Conservation (phyloP, 2,113 vertebrate genomes). For the Alouatta palliata region DNA sequence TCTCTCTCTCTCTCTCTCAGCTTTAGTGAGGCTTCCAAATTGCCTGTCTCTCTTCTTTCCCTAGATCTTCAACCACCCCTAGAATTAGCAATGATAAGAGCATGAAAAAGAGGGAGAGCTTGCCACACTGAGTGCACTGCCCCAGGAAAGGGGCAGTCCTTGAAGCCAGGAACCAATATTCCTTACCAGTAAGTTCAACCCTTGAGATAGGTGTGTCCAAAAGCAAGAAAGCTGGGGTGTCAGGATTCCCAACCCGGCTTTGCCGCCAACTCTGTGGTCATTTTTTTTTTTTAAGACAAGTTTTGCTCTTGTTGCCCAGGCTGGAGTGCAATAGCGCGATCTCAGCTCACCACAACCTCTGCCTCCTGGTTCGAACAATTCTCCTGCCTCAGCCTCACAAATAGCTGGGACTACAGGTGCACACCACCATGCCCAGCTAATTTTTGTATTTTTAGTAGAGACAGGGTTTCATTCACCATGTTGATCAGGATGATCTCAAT, state of each 20-base stretch:
- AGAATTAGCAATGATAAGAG: neutral
- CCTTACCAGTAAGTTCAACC: neutral
- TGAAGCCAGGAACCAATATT: neutral
- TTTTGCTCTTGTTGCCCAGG: too few relatives aligned
- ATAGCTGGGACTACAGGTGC: too few relatives aligned
- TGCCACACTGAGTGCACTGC: neutral
- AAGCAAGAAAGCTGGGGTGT: neutral
- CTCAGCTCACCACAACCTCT: too few relatives aligned
- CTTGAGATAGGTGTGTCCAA: neutral
- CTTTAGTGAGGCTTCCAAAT: neutral
- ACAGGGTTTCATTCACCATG: too few relatives aligned
- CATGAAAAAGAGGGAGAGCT: neutral
- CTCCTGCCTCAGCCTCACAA: too few relatives aligned
- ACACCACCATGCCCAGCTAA: too few relatives aligned
- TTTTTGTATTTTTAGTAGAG: too few relatives aligned
- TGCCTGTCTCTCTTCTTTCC: neutral
- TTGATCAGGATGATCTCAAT: too few relatives aligned
- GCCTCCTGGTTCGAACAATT: too few relatives aligned
- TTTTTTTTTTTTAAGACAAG: neutral
- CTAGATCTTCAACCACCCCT: neutral
- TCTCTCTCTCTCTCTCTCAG: neutral
- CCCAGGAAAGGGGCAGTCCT: neutral
- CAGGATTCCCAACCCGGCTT: neutral
- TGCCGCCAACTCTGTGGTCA: neutral
- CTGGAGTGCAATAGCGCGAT: too few relatives aligned